A percentile compares a stretch with the other conserved stretches of the same genome.
These are phyloP conservation scores for Bujurquina vittata DNA, from an alignment of 2,113 vertebrate species.

Conservation along the genomic window DNA sequence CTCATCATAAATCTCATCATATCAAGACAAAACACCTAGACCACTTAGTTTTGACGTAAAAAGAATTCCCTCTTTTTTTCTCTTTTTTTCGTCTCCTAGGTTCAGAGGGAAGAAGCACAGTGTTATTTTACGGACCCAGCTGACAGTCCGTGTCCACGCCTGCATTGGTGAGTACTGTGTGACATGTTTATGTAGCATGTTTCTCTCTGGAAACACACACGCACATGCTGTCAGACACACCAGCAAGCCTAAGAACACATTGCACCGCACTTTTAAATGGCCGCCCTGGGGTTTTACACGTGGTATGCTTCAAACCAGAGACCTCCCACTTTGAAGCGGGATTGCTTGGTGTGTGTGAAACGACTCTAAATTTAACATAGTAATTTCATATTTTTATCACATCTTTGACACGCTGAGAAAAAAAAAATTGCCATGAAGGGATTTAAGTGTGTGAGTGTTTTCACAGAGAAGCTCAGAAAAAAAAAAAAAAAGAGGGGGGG, in stretches of 20 bases:
- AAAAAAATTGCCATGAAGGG: background rate
- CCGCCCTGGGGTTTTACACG: conserved; percentile 21
- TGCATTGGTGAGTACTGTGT: conserved; percentile 91
- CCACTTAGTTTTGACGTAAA: background rate
- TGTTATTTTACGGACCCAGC: conserved; percentile 91
- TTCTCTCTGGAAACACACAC: conserved; percentile 9
- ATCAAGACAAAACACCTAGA: background rate
- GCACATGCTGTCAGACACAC: background rate
- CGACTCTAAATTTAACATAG: background rate
- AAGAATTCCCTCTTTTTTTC: background rate
- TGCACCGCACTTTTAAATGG: conserved; percentile 5
- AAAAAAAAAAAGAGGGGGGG: background rate
- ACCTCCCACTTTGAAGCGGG: conserved; percentile 18
- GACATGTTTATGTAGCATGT: conserved; percentile 22
- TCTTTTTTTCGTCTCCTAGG: conserved; percentile 68
- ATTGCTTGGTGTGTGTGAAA: conserved; percentile 7
- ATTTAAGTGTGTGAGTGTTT: background rate
- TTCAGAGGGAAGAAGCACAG: conserved; percentile 94
- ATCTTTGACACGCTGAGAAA: background rate
- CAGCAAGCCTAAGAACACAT: background rate
- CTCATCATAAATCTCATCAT: background rate
- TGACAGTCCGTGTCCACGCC: conserved; percentile 92
- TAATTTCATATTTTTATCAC: background rate
- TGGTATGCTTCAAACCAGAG: background rate
- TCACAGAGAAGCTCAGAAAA: background rate